Conservation (phyloP, 2,113 vertebrate species). For the Lycocorax pyrrhopterus region DNA sequence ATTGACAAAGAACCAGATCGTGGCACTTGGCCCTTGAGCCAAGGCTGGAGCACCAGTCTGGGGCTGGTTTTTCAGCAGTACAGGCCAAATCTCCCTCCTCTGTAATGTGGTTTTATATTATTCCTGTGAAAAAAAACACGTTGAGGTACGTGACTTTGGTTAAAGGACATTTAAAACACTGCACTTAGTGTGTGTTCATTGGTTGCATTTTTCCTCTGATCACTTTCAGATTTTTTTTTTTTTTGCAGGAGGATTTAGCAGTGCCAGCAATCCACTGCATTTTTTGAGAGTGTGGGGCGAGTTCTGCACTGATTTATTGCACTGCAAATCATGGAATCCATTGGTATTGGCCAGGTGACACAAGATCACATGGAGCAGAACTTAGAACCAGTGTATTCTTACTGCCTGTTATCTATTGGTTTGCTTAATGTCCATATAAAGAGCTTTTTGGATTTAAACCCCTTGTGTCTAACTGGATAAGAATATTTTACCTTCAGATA, state of each 20-base stretch:
- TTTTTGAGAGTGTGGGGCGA: rapidly evolving
- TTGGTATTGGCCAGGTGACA: background rate
- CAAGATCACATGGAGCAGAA: background rate
- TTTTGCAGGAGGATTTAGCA: background rate
- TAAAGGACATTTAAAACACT: background rate
- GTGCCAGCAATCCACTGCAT: background rate
- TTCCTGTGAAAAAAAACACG: background rate
- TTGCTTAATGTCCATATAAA: background rate
- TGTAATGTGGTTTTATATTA: background rate
- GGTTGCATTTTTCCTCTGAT: background rate
- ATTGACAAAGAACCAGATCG: background rate
- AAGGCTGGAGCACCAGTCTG: background rate
- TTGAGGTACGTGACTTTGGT: background rate
- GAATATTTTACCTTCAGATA: background rate
- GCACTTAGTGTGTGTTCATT: background rate
- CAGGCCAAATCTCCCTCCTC: background rate
- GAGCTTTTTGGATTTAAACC: background rate
- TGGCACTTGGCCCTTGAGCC: background rate
- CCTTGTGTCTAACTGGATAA: background rate
- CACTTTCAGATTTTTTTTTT: background rate
- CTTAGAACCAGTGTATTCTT: background rate
- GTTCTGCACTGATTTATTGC: background rate
- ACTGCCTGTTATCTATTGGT: background rate
- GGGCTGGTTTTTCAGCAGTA: background rate
- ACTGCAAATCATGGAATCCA: background rate